Evolutionary conservation across 2,797 vertebrate species (phyloP).

Genomic region (Microctenopoma lineatum): DNA sequence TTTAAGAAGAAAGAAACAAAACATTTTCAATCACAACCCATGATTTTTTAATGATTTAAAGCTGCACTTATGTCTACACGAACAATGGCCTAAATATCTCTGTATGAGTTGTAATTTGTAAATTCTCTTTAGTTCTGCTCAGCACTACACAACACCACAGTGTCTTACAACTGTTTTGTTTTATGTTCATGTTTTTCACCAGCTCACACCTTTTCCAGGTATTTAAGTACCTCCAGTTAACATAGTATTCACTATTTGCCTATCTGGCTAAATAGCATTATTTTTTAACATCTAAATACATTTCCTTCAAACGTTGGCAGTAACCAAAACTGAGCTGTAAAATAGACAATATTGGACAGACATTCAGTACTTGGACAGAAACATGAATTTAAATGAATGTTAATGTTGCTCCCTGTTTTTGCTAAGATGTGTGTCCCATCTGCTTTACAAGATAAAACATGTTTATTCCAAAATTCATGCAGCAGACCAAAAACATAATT

Average conservation of each 20-base stretch:
- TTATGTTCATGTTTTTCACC: fast-evolving
- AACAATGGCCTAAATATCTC: slow-evolving; percentile 4
- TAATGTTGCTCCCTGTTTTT: too few relatives aligned
- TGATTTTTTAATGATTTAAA: slow-evolving; percentile 10
- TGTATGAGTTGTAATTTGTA: background rate
- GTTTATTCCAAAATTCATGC: too few relatives aligned
- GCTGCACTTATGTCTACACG: background rate
- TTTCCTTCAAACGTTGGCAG: background rate
- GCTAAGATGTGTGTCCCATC: fast-evolving
- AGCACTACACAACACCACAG: background rate
- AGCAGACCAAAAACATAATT: too few relatives aligned
- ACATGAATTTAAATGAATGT: background rate
- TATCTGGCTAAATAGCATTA: background rate
- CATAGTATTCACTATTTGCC: background rate
- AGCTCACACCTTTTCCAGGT: background rate
- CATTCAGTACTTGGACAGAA: background rate
- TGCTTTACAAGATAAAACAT: too few relatives aligned
- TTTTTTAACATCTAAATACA: background rate
- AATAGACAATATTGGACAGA: background rate
- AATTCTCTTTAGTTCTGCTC: background rate
- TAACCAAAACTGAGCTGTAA: slow-evolving; percentile 1
- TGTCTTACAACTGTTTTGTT: background rate
- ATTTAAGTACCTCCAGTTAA: background rate
- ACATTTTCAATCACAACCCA: slow-evolving; percentile 5
- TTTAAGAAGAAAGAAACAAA: slow-evolving; percentile 7